Evolutionary conservation across 2,113 vertebrate species (phyloP), one percentile per base, ranked within the genome.

Genomic region (Dicentrarchus labrax): DNA sequence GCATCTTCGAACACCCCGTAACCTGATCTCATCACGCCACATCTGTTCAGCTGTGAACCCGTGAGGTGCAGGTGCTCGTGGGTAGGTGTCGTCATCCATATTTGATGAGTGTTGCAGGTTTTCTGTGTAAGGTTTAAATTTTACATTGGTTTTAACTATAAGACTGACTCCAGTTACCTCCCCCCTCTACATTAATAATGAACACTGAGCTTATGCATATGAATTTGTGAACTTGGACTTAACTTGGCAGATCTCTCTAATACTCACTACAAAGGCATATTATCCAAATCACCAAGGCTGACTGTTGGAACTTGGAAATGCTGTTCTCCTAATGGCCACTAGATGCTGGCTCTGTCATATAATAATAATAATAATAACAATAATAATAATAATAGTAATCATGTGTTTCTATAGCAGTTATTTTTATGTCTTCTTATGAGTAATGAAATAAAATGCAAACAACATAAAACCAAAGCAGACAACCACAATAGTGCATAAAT

Each of bases 1-100:
- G 67, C 45, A n/a, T 83, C 68, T 57, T 41, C n/a, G 6, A 57
- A 54, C 69, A 17, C 67, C 88, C 54, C 69, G 47, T 84, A 86
- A 91, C 91, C 91, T 84, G 87, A 88, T 91, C 90, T 91, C 91
- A 92, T 93, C 91, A 92, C 59, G 64, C 85, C 91, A 92, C 91
- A 94, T 92, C 93, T 94, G 91, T 39, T 91, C 73, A 19, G 78
- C 64, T 5, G 72, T 90, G 91, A 87, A 89, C 82, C 76, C 8
- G 3, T 8, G 75, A 74, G 83, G 66, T 41, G 80, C 76, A 75
- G 86, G 81, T 66, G 74, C 85, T 62, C 11, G 12, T 4, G 64
- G 30, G 30, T 30, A 30, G 30, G 48, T 54, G 30, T 47, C 66
- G 66, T 45, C 83, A 60, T 88, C 88, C 88, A 83, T 85, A 82